A percentile compares a stretch with the other conserved stretches of the same genome.
Conservation (phyloP, 2,113 vertebrate genomes). For the crab-eating macaque (Macaca fascicularis) region T2T-MFA8v1.1 NC_088381.1:12174501-12175000, state of each 20-base stretch:
- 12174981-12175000: constrained; percentile 72
- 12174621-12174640: constrained; percentile 39
- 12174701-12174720: constrained; percentile 61
- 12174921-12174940: constrained; percentile 64
- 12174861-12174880: constrained; percentile 68
- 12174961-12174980: constrained; percentile 75
- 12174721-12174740: constrained; percentile 48
- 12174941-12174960: constrained; percentile 71
- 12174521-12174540: constrained; percentile 8
- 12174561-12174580: neutral
- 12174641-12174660: constrained; percentile 53
- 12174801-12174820: constrained; percentile 60
- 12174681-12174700: constrained; percentile 60
- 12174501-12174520: neutral
- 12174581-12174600: neutral
- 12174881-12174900: constrained; percentile 75
- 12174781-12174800: constrained; percentile 73
- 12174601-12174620: neutral
- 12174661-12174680: constrained; percentile 35
- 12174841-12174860: constrained; percentile 42
- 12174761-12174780: constrained; percentile 67
- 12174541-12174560: constrained; percentile 13
- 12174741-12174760: constrained; percentile 67
- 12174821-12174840: constrained; percentile 72
- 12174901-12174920: constrained; percentile 61